A percentile compares a stretch with the other conserved stretches of the same genome.
phyloP scores from a whole-genome alignment of 1,140 invertebrate genomes.

The Grapholita molesta region DNA sequence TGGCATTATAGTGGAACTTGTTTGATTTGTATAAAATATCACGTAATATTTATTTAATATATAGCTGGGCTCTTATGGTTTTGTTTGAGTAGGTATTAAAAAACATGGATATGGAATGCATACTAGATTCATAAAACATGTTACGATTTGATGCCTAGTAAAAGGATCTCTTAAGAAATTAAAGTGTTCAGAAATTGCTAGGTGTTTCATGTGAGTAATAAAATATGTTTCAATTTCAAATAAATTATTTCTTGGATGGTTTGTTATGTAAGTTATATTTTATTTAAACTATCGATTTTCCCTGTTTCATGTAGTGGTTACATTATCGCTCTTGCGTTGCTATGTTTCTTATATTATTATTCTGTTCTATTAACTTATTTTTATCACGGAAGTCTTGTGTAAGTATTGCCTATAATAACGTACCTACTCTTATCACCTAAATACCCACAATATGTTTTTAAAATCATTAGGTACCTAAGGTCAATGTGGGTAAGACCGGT shows the following conservation, averaged over 20 bases:
- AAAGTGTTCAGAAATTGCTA: neutral
- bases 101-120: too few species aligned
- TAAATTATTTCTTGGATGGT: neutral
- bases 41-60: too few species aligned
- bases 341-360: neutral
- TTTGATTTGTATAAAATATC: too few species aligned
- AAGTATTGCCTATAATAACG: neutral
- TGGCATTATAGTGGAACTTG: too few species aligned
- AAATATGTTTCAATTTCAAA: constrained; percentile 2
- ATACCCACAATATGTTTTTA: too few species aligned
- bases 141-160: neutral
- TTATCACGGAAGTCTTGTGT: neutral
- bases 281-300: neutral
- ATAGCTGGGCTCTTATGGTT: too few species aligned
- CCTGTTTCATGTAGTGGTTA: neutral
- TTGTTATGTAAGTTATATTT: constrained; percentile 10
- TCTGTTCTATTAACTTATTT: neutral
- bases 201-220: neutral
- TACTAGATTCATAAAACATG: too few species aligned
- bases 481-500: too few species aligned
- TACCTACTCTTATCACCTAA: too few species aligned
- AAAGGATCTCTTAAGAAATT: constrained; percentile 1
- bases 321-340: neutral
- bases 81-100: too few species aligned
- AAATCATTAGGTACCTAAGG: too few species aligned